These are phyloP conservation scores for Plecotus auritus DNA, from an alignment of 2,113 vertebrate genomes.

Conservation along the genomic window DNA sequence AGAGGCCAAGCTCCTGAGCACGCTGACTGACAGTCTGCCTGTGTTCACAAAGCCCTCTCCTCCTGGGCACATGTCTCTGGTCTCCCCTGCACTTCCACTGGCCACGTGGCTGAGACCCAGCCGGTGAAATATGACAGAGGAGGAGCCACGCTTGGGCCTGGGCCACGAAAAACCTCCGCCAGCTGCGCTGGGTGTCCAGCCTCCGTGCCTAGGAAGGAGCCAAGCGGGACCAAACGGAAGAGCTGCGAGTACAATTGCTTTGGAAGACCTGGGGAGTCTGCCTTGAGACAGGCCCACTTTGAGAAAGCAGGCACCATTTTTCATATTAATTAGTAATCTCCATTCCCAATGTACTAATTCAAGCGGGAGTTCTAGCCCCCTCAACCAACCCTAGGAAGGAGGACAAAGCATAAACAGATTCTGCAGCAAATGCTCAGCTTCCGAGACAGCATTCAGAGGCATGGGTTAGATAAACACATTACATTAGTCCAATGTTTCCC, in stretches of 20 bases:
- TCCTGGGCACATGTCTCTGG: no score
- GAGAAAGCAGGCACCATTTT: not conserved
- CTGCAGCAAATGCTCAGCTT: not conserved
- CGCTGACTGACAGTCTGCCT: not conserved
- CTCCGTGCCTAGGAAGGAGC: not conserved
- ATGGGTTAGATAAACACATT: not conserved
- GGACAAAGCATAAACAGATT: not conserved
- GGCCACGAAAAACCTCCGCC: no score
- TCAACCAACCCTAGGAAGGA: not conserved
- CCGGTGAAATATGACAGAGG: not conserved
- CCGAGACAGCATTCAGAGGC: not conserved
- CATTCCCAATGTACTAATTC: not conserved
- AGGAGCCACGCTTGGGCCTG: not conserved
- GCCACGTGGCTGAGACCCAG: not conserved
- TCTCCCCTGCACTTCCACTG: not conserved
- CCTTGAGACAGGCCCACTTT: not conserved
- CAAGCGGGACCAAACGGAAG: not conserved
- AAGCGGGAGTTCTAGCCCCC: not conserved
- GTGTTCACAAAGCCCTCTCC: not conserved
- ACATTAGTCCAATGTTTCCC: not conserved
- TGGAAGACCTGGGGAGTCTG: not conserved
- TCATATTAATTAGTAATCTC: not conserved
- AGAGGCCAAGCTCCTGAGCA: not conserved
- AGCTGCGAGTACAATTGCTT: not conserved
- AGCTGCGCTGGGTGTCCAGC: no score